Evolutionary conservation across 2,888 invertebrate species (phyloP).

Genomic region (Dynastes maya): DNA sequence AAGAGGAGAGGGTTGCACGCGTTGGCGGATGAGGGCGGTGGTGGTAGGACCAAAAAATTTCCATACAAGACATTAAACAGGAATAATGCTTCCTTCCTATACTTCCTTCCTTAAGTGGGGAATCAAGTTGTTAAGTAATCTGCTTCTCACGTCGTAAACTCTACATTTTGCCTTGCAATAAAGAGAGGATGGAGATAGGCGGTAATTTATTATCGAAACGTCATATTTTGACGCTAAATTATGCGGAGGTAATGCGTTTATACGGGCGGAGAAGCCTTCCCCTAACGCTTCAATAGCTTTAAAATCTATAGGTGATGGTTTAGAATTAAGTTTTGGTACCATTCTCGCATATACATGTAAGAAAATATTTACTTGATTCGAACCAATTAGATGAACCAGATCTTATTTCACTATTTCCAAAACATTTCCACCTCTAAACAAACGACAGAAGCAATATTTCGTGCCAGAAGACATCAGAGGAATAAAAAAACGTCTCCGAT

Average conservation of each 20-base stretch:
- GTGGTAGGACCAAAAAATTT: constrained; percentile 8
- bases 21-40: neutral
- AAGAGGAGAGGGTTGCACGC: neutral
- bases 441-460: too few species aligned
- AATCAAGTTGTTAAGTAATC: constrained; percentile 41
- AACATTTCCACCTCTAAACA: too few species aligned
- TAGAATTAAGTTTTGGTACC: too few species aligned
- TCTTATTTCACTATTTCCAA: too few species aligned
- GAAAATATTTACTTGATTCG: too few species aligned
- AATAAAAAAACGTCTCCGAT: constrained; percentile 1
- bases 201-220: constrained; percentile 5
- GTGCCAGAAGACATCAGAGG: too few species aligned
- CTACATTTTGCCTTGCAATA: constrained; percentile 20
- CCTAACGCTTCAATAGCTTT: too few species aligned
- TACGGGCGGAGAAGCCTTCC: neutral
- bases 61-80: constrained; percentile 36
- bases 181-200: neutral
- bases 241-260: constrained; percentile 1
- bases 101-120: constrained; percentile 28
- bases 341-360: too few species aligned
- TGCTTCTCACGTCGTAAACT: constrained; percentile 24
- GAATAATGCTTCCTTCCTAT: constrained; percentile 39
- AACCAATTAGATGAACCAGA: too few species aligned
- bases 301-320: too few species aligned
- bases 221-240: constrained; percentile 1